These are phyloP conservation scores for Chaetodon trifascialis DNA, from an alignment of 2,113 vertebrate species.

Conservation along the genomic window DNA sequence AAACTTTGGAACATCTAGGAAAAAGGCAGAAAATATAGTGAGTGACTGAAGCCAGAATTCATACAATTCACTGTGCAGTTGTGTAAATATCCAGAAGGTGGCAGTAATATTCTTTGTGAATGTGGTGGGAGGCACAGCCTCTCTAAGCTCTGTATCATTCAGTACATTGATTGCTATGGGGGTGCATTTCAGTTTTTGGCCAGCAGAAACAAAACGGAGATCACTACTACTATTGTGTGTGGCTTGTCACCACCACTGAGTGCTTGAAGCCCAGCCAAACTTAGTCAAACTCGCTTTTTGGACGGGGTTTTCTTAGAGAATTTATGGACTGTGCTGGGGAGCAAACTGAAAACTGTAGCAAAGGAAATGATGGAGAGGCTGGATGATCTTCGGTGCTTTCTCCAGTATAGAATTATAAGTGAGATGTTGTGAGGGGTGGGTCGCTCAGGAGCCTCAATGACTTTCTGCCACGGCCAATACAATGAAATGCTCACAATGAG, in stretches of 20 bases:
- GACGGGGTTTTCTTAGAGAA: constrained; percentile 61
- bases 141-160: constrained; percentile 6
- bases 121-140: background rate
- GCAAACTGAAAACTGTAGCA: constrained; percentile 70
- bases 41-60: background rate
- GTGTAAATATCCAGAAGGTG: constrained; percentile 64
- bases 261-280: constrained; percentile 55
- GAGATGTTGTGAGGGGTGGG: constrained; percentile 26
- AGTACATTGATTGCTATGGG: constrained; percentile 26
- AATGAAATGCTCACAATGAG: constrained; percentile 59
- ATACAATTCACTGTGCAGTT: background rate
- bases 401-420: constrained; percentile 40
- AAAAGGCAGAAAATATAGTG: background rate
- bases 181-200: constrained; percentile 32
- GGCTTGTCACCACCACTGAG: constrained; percentile 42
- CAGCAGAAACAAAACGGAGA: constrained; percentile 59
- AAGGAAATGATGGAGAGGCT: constrained; percentile 67
- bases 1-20: constrained; percentile 93
- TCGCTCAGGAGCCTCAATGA: constrained; percentile 58
- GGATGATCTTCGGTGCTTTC: constrained; percentile 41
- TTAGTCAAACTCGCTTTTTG: constrained; percentile 43
- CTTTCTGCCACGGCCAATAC: constrained; percentile 68
- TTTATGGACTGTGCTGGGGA: constrained; percentile 61
- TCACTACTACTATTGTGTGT: constrained; percentile 33
- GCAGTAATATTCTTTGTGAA: constrained; percentile 56